A percentile compares a stretch with the other conserved stretches of the same genome.
phyloP scores from a whole-genome alignment of 2,888 invertebrate species.

The Amiota mariae region DNA sequence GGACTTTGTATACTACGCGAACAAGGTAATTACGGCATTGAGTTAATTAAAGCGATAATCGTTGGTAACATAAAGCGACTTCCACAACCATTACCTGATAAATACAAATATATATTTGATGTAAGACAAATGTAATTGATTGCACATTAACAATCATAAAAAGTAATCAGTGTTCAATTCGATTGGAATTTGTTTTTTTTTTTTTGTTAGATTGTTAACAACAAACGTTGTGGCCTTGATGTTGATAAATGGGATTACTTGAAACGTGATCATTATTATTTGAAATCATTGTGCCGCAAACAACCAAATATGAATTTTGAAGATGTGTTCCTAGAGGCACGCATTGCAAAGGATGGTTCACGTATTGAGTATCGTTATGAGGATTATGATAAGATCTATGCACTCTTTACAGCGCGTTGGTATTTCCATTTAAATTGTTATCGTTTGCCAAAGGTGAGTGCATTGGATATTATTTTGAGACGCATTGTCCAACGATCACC shows the following conservation, averaged over 20 bases:
- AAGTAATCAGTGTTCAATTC: too few relatives aligned
- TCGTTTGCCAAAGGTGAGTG: slow-evolving; percentile 72
- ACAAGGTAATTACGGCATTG: slow-evolving; percentile 56
- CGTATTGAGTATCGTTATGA: slow-evolving; percentile 75
- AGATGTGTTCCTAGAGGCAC: slow-evolving; percentile 62
- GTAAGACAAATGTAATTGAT: slow-evolving; percentile 45
- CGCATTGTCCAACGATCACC: slow-evolving; percentile 12
- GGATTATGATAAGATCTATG: slow-evolving; percentile 73
- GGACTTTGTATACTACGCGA: slow-evolving; percentile 48
- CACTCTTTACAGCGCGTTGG: slow-evolving; percentile 74
- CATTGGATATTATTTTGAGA: slow-evolving; percentile 66
- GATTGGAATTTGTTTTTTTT: too few relatives aligned
- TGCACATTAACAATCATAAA: background rate
- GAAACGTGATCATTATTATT: slow-evolving; percentile 75
- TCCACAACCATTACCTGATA: slow-evolving; percentile 45
- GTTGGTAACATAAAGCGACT: slow-evolving; percentile 52
- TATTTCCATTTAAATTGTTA: slow-evolving; percentile 75
- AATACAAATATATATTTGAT: slow-evolving; percentile 66
- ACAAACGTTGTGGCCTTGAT: slow-evolving; percentile 77
- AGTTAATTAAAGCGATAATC: slow-evolving; percentile 67
- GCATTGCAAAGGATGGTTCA: slow-evolving; percentile 57
- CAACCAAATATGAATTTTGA: slow-evolving; percentile 60
- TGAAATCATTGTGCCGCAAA: slow-evolving; percentile 45
- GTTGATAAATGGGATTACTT: slow-evolving; percentile 83
- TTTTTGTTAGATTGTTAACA: slow-evolving; percentile 77